These are phyloP conservation scores for Atethmia centrago DNA, from an alignment of 2,888 invertebrate genomes.

Conservation along the genomic window DNA sequence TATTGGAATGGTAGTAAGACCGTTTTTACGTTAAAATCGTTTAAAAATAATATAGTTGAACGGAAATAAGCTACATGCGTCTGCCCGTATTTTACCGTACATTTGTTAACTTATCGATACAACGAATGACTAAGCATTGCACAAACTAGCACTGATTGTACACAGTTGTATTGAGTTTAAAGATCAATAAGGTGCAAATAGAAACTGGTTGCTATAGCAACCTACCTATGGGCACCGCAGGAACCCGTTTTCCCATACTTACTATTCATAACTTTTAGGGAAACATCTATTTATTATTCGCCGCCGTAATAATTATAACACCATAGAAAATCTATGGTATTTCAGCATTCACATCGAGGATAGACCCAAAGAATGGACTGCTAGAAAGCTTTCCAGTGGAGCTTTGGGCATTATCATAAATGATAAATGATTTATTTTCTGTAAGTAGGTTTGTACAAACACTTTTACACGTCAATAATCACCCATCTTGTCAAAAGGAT, in stretches of 20 bases:
- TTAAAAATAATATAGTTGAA: not conserved
- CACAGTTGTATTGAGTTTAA: constrained; percentile 22
- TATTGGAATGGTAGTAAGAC: too few relatives aligned
- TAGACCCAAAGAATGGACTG: not conserved
- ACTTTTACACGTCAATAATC: too few relatives aligned
- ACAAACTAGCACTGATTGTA: constrained; percentile 44
- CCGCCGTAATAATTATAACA: not conserved
- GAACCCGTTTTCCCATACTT: constrained; percentile 33
- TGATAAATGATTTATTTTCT: too few relatives aligned
- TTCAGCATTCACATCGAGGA: constrained; percentile 1
- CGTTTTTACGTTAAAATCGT: too few relatives aligned
- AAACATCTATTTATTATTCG: constrained; percentile 23
- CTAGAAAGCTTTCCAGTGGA: not conserved
- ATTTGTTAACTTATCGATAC: constrained; percentile 18
- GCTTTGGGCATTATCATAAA: constrained; percentile 4
- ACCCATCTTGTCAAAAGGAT: not conserved
- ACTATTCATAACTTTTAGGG: constrained; percentile 27
- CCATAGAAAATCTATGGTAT: not conserved
- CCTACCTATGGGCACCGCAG: constrained; percentile 12
- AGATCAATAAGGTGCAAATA: constrained; percentile 48
- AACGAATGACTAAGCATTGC: constrained; percentile 33
- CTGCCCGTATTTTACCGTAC: not conserved
- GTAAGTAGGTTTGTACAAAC: too few relatives aligned
- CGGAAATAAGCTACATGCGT: not conserved
- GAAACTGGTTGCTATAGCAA: constrained; percentile 43